Conservation (phyloP, 2,888 invertebrate species). For the Platycheirus albimanus region DNA sequence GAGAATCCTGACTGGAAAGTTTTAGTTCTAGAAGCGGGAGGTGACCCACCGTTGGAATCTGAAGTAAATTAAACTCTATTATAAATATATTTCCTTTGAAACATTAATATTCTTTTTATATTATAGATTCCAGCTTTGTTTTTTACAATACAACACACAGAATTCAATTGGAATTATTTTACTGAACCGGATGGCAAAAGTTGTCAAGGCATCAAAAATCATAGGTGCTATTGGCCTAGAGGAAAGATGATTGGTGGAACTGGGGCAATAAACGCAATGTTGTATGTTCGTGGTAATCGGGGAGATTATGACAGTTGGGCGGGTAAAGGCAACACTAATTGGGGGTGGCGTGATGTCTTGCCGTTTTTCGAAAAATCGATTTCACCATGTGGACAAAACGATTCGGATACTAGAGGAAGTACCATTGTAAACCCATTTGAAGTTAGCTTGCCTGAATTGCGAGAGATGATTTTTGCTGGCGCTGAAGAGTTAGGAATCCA, state of each 20-base stretch:
- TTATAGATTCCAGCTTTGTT: slow-evolving; percentile 77
- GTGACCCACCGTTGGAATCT: slow-evolving; percentile 81
- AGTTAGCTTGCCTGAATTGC: slow-evolving; percentile 68
- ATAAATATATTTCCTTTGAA: too few relatives aligned
- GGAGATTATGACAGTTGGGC: slow-evolving; percentile 87
- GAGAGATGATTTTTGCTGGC: slow-evolving; percentile 81
- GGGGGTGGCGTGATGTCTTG: slow-evolving; percentile 90
- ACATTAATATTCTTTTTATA: background rate
- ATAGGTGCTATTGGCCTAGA: slow-evolving; percentile 84
- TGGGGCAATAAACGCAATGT: slow-evolving; percentile 86
- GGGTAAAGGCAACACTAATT: slow-evolving; percentile 85
- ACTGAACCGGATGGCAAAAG: slow-evolving; percentile 77
- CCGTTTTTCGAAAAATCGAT: slow-evolving; percentile 91
- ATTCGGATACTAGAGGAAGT: slow-evolving; percentile 78
- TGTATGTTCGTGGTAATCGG: slow-evolving; percentile 86
- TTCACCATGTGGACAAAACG: slow-evolving; percentile 71
- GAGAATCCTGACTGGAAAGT: slow-evolving; percentile 82
- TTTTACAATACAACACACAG: slow-evolving; percentile 76
- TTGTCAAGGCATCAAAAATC: slow-evolving; percentile 76
- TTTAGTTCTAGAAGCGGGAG: slow-evolving; percentile 84
- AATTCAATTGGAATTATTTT: slow-evolving; percentile 78
- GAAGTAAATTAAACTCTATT: slow-evolving; percentile 7
- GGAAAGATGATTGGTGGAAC: slow-evolving; percentile 88
- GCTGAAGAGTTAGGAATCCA: slow-evolving; percentile 83
- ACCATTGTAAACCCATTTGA: slow-evolving; percentile 82